A percentile compares a stretch with the other conserved stretches of the same genome.
phyloP scores from a whole-genome alignment of 2,888 invertebrate genomes.

The Meandrusa payeni region DNA sequence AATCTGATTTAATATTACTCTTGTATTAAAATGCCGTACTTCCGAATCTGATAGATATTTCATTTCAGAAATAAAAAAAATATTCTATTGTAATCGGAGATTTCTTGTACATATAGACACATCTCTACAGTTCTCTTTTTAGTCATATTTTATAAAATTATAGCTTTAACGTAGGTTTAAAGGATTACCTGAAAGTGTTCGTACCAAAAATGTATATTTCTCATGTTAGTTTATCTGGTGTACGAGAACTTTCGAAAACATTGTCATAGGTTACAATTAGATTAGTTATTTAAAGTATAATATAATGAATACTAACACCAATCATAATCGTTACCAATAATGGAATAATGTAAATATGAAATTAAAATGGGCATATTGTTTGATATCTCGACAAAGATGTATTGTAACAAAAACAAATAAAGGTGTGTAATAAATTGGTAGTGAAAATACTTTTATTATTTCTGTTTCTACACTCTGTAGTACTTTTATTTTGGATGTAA shows the following conservation, averaged over 20 bases:
- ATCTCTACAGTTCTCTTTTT: slow-evolving; percentile 57
- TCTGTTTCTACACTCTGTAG: slow-evolving; percentile 34
- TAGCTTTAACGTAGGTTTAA: slow-evolving; percentile 73
- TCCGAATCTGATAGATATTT: slow-evolving; percentile 41
- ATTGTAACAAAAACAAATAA: slow-evolving; percentile 52
- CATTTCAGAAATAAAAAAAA: slow-evolving; percentile 1
- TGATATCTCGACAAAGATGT: slow-evolving; percentile 36
- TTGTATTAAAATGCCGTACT: slow-evolving; percentile 21
- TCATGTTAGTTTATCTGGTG: slow-evolving; percentile 68
- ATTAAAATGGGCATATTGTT: slow-evolving; percentile 54
- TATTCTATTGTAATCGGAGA: slow-evolving; percentile 23
- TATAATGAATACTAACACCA: slow-evolving; percentile 47
- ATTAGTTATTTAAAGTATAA: slow-evolving; percentile 62
- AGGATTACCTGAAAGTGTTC: slow-evolving; percentile 61
- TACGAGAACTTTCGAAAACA: slow-evolving; percentile 65
- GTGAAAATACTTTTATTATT: slow-evolving; percentile 41
- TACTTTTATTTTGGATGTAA: too few relatives aligned
- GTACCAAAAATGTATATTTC: slow-evolving; percentile 78
- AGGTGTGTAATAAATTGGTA: slow-evolving; percentile 72
- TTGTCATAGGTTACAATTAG: slow-evolving; percentile 60
- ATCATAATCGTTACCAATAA: slow-evolving; percentile 66
- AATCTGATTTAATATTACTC: slow-evolving; percentile 39
- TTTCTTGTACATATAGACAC: slow-evolving; percentile 48
- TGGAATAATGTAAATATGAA: slow-evolving; percentile 50
- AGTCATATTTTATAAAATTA: slow-evolving; percentile 71